Conservation (phyloP, 2,888 invertebrate species). For the Callyntrura sp. region DNA sequence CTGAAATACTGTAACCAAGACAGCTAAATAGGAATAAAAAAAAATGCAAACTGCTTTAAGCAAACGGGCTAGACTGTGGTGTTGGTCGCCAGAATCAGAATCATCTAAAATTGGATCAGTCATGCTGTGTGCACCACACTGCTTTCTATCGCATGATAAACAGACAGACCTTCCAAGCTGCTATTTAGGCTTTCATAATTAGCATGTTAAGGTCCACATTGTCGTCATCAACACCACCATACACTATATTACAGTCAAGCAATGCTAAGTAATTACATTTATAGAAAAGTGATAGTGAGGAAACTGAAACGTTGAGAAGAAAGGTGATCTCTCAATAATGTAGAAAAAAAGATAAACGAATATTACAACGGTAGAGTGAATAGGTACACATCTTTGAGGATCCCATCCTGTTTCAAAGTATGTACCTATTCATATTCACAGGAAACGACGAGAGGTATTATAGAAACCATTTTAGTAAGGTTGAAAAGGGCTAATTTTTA, state of each 20-base stretch:
- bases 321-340: neutral
- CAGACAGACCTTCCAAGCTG: neutral
- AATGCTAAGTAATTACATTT: slow-evolving; percentile 3
- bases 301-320: neutral
- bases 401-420: too few species aligned
- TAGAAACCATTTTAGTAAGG: too few species aligned
- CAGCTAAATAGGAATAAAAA: neutral
- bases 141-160: slow-evolving; percentile 60
- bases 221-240: neutral
- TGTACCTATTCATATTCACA: too few species aligned
- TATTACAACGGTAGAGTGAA: too few species aligned
- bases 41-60: neutral
- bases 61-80: neutral
- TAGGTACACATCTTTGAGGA: too few species aligned
- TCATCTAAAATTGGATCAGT: slow-evolving; percentile 44
- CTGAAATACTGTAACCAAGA: neutral
- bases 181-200: slow-evolving; percentile 5
- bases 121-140: slow-evolving; percentile 57
- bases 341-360: neutral
- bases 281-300: slow-evolving; percentile 19
- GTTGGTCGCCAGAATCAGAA: neutral
- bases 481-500: too few species aligned
- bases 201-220: neutral
- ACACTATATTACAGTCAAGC: neutral
- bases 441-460: too few species aligned